Conservation (phyloP, 2,797 vertebrate genomes). For the Chiloscyllium punctatum region DNA sequence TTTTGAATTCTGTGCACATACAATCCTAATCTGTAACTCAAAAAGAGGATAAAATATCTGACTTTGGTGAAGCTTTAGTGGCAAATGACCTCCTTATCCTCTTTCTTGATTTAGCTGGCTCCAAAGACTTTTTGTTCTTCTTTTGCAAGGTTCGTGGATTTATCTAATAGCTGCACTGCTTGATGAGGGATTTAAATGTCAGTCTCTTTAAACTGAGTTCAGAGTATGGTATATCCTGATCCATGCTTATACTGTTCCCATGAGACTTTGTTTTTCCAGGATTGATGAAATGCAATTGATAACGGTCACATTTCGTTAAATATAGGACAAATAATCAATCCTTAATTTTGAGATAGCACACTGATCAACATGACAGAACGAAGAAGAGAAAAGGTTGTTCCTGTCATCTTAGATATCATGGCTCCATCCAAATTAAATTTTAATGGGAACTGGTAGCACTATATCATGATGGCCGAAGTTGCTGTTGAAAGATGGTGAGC, state of each 20-base stretch:
- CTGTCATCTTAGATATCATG: background rate
- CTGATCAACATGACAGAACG: background rate
- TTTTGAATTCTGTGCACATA: background rate
- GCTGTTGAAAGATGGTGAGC: background rate
- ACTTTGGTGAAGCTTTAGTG: background rate
- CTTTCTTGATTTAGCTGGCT: conserved; percentile 22
- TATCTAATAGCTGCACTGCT: background rate
- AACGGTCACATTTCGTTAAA: background rate
- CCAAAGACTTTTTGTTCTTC: background rate
- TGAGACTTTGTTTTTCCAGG: background rate
- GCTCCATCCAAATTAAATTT: background rate
- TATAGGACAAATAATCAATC: background rate
- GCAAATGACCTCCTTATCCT: background rate
- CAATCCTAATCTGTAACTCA: background rate
- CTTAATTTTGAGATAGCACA: background rate
- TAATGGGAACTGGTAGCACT: background rate
- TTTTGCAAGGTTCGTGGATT: conserved; percentile 1
- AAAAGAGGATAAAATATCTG: background rate
- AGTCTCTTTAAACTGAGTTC: background rate
- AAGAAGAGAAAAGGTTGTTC: background rate
- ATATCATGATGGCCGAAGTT: background rate
- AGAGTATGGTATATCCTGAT: background rate
- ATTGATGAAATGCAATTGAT: background rate
- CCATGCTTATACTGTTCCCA: background rate
- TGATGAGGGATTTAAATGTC: background rate